A percentile compares a stretch with the other conserved stretches of the same genome.
Conservation (phyloP, 2,797 vertebrate genomes). For the Sarcoramphus papa region DNA sequence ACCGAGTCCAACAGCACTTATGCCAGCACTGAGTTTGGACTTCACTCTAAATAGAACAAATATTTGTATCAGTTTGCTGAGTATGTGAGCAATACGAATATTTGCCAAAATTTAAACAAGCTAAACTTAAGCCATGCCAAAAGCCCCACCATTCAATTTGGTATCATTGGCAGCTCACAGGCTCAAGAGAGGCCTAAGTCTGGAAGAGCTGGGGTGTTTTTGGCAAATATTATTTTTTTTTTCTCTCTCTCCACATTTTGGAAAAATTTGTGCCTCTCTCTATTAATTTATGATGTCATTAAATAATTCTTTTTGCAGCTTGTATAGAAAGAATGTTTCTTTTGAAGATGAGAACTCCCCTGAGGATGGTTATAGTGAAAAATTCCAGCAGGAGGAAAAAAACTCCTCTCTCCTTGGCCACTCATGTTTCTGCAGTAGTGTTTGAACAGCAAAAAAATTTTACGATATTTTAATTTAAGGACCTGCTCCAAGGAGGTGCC, state of each 20-base stretch:
- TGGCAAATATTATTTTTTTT: slow-evolving; percentile 30
- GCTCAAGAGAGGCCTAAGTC: slow-evolving; percentile 46
- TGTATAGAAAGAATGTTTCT: slow-evolving; percentile 58
- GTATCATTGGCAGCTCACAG: slow-evolving; percentile 42
- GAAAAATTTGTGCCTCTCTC: slow-evolving; percentile 59
- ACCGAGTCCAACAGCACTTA: not conserved
- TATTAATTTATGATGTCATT: slow-evolving; percentile 69
- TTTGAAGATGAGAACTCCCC: slow-evolving; percentile 59
- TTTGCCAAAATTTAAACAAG: slow-evolving; percentile 61
- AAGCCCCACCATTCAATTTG: slow-evolving; percentile 51
- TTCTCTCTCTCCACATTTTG: slow-evolving; percentile 35
- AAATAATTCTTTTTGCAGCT: slow-evolving; percentile 69
- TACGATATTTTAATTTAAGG: not conserved
- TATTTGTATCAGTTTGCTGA: slow-evolving; percentile 64
- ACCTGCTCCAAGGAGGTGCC: not conserved
- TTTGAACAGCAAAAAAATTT: not conserved
- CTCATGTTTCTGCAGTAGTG: not conserved
- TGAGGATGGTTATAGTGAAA: slow-evolving; percentile 31
- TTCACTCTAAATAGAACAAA: slow-evolving; percentile 55
- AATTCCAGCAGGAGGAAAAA: slow-evolving; percentile 2
- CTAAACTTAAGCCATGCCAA: slow-evolving; percentile 53
- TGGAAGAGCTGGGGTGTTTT: slow-evolving; percentile 47
- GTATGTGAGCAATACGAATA: slow-evolving; percentile 52
- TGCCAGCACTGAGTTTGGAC: slow-evolving; percentile 49
- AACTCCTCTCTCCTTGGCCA: not conserved